Base-by-base conservation (phyloP, 2,888 invertebrate genomes). In the Timandra comae region DNA sequence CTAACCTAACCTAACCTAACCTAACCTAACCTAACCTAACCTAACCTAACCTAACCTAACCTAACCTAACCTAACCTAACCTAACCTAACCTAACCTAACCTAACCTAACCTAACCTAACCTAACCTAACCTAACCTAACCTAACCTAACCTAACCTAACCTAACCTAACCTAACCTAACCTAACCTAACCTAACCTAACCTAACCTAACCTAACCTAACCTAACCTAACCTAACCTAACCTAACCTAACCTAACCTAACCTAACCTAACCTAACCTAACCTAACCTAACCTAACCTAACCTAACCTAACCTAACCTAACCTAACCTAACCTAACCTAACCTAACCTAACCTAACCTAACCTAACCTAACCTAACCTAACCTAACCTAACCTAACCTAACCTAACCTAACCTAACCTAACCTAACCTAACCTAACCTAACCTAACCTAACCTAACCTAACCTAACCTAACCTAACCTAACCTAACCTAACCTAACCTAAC, bases 341-440 rank as follows among this genome's bases (percentile, higher is more conserved):
- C 33, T 28, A 33, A 33, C 33, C 33, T 33, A 33, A 33, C 33
- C 33, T 33, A 33, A 33, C 33, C 33, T 33, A 33, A 33, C 33
- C 33, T 33, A 33, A 33, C 22, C 22, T 22, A 22, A 22, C 28
- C 28, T 22, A 22, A 22, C 36, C 38, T 35, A 39, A 41, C 41
- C 45, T 38, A 42, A 45, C 46, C 46, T 43, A 43, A 45, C 45
- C 45, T 45, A 45, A 38, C 39, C 45, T 40, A 45, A 40, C 41
- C 42, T 35, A 42, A 33, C 38, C 36, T 35, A 38, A 35, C 43
- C 33, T 34, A 30, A 38, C 34, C 36, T 38, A 35, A 38, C 35
- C 38, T 35, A 35, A 38, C 41, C 41, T 38, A 38, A 38, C 41
- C 41, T 38, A 41, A 41, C 41, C 41, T 41, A 37, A 41, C 37